A percentile compares a stretch with the other conserved stretches of the same genome.
These are phyloP conservation scores for Patella ulyssiponensis DNA, from an alignment of 2,888 invertebrate species.

Conservation along the genomic window DNA sequence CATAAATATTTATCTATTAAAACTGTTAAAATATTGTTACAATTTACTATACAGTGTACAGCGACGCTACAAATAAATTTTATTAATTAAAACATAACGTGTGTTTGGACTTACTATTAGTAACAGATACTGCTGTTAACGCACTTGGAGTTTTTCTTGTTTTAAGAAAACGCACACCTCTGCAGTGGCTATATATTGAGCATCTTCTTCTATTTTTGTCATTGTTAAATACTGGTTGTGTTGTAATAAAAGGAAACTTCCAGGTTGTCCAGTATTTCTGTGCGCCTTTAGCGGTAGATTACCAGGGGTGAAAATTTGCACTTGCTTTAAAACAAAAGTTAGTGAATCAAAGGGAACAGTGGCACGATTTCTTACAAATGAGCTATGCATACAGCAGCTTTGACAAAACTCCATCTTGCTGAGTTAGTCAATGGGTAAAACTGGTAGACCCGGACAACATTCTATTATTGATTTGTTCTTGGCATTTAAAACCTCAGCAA, in stretches of 20 bases:
- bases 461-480: too few relatives aligned
- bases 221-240: not conserved
- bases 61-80: constrained; percentile 3
- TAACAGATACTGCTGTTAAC: too few relatives aligned
- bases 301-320: too few relatives aligned
- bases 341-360: too few relatives aligned
- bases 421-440: too few relatives aligned
- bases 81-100: not conserved
- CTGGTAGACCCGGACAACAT: too few relatives aligned
- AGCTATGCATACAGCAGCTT: too few relatives aligned
- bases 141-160: not conserved
- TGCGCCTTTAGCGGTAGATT: too few relatives aligned
- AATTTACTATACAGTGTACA: constrained; percentile 5
- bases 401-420: too few relatives aligned
- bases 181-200: not conserved
- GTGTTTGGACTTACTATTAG: not conserved
- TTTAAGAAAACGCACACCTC: constrained; percentile 5
- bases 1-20: constrained; percentile 1
- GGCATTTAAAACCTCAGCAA: too few relatives aligned
- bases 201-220: not conserved
- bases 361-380: too few relatives aligned
- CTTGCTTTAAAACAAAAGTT: too few relatives aligned
- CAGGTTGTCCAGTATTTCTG: not conserved
- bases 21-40: constrained; percentile 5
- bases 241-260: not conserved